phyloP scores from a whole-genome alignment of 2,113 vertebrate species.

The Columba janthina region DNA sequence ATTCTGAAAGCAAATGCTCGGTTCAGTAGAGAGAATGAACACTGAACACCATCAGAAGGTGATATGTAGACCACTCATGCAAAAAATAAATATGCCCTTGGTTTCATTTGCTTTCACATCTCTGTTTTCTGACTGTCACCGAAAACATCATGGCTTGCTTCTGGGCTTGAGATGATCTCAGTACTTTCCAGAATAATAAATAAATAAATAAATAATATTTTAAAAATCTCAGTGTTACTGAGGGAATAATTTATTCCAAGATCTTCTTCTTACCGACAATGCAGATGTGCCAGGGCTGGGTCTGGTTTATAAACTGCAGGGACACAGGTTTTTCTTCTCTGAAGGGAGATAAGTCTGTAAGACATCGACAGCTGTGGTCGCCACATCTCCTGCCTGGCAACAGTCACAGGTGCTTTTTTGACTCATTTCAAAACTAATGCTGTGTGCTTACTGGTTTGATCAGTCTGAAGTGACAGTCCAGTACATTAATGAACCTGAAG shows the following conservation, averaged over 20 bases:
- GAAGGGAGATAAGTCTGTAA: neutral
- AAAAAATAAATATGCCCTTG: neutral
- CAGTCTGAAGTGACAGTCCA: neutral
- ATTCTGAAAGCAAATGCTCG: neutral
- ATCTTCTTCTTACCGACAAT: neutral
- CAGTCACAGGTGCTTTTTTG: neutral
- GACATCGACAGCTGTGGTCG: neutral
- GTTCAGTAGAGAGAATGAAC: neutral
- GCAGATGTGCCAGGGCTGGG: neutral
- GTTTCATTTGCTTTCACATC: neutral
- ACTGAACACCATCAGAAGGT: neutral
- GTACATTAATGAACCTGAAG: neutral
- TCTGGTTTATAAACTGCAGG: neutral
- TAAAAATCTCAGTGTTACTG: neutral
- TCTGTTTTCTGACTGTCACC: neutral
- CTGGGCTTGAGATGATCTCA: neutral
- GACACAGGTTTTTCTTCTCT: neutral
- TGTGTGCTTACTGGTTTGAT: neutral
- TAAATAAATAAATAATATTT: too few species aligned
- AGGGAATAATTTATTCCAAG: neutral
- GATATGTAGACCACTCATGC: neutral
- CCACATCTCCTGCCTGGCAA: fast-evolving
- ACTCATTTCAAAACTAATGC: neutral
- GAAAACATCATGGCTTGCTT: neutral
- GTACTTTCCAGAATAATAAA: neutral